Evolutionary conservation across 1,140 invertebrate species (phyloP), one percentile per base, ranked within the genome.

Genomic region (Zaprionus gabonicus): DNA sequence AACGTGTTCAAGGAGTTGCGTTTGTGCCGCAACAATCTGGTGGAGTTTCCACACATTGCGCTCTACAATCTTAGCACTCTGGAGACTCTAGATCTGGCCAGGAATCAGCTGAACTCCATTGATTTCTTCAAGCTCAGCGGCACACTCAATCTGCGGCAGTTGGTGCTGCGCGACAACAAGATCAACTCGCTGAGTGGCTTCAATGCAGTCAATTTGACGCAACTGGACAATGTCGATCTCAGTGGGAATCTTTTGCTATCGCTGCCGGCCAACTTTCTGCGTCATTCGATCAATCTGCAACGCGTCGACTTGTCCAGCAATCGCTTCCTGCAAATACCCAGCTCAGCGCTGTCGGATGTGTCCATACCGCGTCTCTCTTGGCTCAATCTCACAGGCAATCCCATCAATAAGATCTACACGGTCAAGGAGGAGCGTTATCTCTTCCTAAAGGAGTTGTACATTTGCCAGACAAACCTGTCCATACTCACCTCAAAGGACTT

Each of bases 401-500:
- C 97, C 0, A 93, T 98, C 53, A 93, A 95, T 1, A 94, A 95
- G 59, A 95, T 97, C 53, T 93, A 93, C 51, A 93, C 92, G 9
- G 90, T 92, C 0, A 93, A 91, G 57, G 92, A 93, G 71, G 92
- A 93, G 36, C 70, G 86, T 13, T 93, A 93, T 73, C 95, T 96
- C n/a, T 92, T 95, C 12, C 93, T 98, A 0, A 95, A 97, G 91
- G 96, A 97, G 92, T 94, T 98, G 9, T 95, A 97, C 83, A 96
- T 98, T 64, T 96, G 95, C 53, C 94, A 95, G 23, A 98, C 97
- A 1, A 98, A 98, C 91, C 93, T 98, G 13, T 97, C 95, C 2
- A 96, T 98, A 58, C 94, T 98, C 4, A 97, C 97, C 0, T 97
- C 96, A 51, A 96, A 96, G 82, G 97, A 98, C 81, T 98, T 98